Conservation (phyloP, 2,888 invertebrate species). For the Hedya salicella region DNA sequence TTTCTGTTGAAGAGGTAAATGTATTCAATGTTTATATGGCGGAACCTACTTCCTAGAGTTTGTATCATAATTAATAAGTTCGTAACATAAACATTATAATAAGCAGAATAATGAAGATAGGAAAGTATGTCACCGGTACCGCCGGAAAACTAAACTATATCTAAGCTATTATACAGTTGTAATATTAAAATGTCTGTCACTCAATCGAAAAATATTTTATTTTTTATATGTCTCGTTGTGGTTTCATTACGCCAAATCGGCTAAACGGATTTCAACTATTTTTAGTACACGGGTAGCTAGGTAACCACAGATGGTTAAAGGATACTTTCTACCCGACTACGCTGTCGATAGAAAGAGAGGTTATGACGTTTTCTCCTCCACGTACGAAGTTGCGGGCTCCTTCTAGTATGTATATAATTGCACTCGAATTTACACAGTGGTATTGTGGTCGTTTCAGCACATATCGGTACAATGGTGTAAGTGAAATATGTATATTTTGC, state of each 20-base stretch:
- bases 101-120: conserved; percentile 48
- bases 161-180: too few relatives aligned
- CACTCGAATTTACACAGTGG: conserved; percentile 19
- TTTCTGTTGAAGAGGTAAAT: conserved; percentile 26
- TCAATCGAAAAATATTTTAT: too few relatives aligned
- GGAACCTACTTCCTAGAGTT: conserved; percentile 46
- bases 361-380: too few relatives aligned
- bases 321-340: too few relatives aligned
- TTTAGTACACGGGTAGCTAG: too few relatives aligned
- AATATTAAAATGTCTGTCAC: too few relatives aligned
- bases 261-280: too few relatives aligned
- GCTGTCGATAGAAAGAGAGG: too few relatives aligned
- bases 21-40: conserved; percentile 45
- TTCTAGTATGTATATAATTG: conserved; percentile 8
- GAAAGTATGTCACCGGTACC: conserved; percentile 51
- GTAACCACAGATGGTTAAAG: too few relatives aligned
- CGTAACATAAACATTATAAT: conserved; percentile 47
- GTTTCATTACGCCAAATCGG: too few relatives aligned
- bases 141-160: conserved; percentile 37
- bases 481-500: background rate
- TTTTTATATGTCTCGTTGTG: too few relatives aligned
- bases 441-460: conserved; percentile 16
- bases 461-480: background rate
- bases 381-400: too few relatives aligned
- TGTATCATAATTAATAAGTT: conserved; percentile 51